Evolutionary conservation across 2,888 invertebrate species (phyloP).

Genomic region (Tipula lateralis): DNA sequence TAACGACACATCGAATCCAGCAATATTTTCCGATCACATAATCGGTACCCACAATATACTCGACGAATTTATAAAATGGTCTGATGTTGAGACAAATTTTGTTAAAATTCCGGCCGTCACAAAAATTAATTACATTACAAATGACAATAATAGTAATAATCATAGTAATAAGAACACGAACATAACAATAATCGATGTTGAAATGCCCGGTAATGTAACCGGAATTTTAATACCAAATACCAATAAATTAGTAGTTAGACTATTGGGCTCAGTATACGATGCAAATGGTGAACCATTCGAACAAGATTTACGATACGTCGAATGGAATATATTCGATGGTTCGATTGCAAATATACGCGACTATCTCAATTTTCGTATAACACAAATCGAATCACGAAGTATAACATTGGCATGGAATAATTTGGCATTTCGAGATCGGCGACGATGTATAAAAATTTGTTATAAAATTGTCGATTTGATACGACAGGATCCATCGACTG

Average conservation of each 20-base stretch:
- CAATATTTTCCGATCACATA: conserved; percentile 34
- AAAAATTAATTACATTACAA: conserved; percentile 26
- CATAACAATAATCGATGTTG: conserved; percentile 39
- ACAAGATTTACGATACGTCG: conserved; percentile 47
- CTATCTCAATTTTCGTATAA: conserved; percentile 25
- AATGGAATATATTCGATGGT: conserved; percentile 43
- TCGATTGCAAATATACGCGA: not conserved
- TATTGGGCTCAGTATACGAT: conserved; percentile 45
- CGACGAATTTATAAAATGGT: conserved; percentile 33
- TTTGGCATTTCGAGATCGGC: conserved; percentile 30
- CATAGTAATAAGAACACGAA: not conserved
- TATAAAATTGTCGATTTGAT: conserved; percentile 33
- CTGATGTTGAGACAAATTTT: conserved; percentile 34
- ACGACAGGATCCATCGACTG: conserved; percentile 33
- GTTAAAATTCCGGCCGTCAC: conserved; percentile 34
- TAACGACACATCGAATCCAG: conserved; percentile 34
- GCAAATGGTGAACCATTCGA: conserved; percentile 41
- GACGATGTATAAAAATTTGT: conserved; percentile 35
- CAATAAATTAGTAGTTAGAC: conserved; percentile 43
- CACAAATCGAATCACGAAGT: conserved; percentile 42
- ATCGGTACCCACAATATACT: conserved; percentile 35
- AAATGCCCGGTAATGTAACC: conserved; percentile 45
- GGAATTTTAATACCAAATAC: conserved; percentile 45
- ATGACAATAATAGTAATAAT: not conserved
- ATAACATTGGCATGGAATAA: conserved; percentile 40